These are phyloP conservation scores for Acromyrmex echinatior DNA, from an alignment of 1,140 invertebrate genomes.

Conservation along the genomic window DNA sequence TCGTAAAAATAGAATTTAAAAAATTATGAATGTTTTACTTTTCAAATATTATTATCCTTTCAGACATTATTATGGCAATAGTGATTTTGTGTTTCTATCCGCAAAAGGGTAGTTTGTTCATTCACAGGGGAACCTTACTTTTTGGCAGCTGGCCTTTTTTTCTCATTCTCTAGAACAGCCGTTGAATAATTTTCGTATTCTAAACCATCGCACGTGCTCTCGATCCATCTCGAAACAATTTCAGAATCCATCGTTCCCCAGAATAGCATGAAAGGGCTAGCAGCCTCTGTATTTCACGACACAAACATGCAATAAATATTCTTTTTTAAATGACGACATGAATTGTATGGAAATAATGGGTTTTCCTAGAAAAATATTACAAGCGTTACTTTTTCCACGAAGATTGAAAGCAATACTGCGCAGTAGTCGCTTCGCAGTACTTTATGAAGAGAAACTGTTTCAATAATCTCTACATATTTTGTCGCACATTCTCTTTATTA, in stretches of 20 bases:
- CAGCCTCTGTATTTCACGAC: neutral
- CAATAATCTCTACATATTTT: neutral
- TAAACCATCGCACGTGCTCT: neutral
- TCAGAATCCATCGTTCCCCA: neutral
- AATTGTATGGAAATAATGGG: neutral
- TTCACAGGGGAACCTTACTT: neutral
- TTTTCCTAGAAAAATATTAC: neutral
- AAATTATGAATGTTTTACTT: neutral
- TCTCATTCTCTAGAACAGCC: neutral
- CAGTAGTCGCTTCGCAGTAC: neutral
- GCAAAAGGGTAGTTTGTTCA: neutral
- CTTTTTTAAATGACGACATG: constrained; percentile 13
- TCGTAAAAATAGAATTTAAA: neutral
- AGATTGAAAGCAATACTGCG: neutral
- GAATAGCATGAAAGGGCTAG: neutral
- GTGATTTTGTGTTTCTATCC: neutral
- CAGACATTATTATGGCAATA: neutral
- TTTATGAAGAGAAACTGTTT: neutral
- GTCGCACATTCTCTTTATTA: neutral
- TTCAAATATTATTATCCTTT: neutral
- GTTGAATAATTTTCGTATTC: constrained; percentile 44
- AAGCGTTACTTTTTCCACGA: neutral
- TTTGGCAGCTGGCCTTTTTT: constrained; percentile 19
- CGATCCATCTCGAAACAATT: constrained; percentile 45
- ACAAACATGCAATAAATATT: neutral